A percentile compares a stretch with the other conserved stretches of the same genome.
Conservation (phyloP, 2,113 vertebrate genomes). For the Hemichromis elongatus region DNA sequence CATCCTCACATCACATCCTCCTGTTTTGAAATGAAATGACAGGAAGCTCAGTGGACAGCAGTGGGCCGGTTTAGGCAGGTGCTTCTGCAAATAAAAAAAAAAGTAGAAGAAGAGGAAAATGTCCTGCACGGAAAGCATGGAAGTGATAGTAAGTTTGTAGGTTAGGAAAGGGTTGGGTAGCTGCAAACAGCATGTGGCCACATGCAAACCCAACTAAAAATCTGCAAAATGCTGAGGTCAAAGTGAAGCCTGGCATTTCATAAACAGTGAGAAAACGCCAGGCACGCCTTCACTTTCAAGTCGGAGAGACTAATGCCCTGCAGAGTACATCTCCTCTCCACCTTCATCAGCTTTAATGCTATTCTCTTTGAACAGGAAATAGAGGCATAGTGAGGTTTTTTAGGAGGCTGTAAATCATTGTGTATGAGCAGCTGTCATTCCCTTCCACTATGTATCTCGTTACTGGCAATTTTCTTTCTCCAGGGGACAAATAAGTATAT, state of each 20-base stretch:
- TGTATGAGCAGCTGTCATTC: constrained; percentile 31
- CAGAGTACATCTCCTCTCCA: constrained; percentile 34
- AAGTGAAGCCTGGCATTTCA: neutral
- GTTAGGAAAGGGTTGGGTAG: neutral
- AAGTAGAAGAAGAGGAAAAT: neutral
- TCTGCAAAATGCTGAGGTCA: neutral
- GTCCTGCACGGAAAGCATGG: neutral
- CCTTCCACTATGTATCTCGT: neutral
- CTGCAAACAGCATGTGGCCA: neutral
- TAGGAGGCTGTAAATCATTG: constrained; percentile 31
- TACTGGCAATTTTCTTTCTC: neutral
- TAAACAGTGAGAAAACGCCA: neutral
- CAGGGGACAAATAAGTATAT: neutral
- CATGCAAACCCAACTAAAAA: neutral
- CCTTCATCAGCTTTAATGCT: constrained; percentile 58
- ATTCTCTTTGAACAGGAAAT: constrained; percentile 66
- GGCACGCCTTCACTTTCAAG: constrained; percentile 14
- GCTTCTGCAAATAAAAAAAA: neutral
- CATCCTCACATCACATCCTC: constrained; percentile 51
- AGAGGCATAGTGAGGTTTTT: constrained; percentile 11
- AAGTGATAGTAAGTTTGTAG: neutral
- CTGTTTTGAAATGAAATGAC: constrained; percentile 55
- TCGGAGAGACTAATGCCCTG: constrained; percentile 14
- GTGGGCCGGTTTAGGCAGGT: neutral
- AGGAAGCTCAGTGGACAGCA: constrained; percentile 7